These are phyloP conservation scores for Buphagus erythrorhynchus DNA, from an alignment of 2,797 vertebrate genomes.

Conservation along the genomic window DNA sequence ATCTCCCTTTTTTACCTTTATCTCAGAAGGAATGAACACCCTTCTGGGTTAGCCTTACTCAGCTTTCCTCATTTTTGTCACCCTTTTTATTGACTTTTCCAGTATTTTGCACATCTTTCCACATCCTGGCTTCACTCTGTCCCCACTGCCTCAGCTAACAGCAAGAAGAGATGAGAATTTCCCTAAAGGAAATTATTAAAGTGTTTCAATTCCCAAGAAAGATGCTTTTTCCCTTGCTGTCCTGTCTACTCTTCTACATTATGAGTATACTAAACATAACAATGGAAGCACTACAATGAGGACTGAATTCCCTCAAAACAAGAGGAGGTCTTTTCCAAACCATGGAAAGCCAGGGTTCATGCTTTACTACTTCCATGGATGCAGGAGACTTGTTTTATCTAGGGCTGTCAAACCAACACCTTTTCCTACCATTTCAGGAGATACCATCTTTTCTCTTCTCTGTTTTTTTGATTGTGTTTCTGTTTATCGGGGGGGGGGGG, in stretches of 20 bases:
- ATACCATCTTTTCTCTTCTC: background rate
- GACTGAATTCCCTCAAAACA: background rate
- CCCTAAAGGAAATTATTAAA: background rate
- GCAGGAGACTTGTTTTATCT: background rate
- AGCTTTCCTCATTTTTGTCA: background rate
- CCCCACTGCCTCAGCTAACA: background rate
- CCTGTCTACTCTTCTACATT: background rate
- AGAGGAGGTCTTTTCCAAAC: background rate
- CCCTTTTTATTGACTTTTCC: background rate
- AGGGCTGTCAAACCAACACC: background rate
- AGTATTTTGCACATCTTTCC: background rate
- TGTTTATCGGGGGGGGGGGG: accelerated
- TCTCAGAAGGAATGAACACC: background rate
- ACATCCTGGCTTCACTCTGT: background rate
- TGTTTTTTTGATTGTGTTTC: background rate
- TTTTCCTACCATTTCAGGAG: background rate
- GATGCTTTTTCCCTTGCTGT: background rate
- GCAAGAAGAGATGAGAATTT: background rate
- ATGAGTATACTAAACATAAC: background rate
- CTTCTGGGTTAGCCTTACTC: background rate
- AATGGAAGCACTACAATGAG: background rate
- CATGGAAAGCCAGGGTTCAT: background rate
- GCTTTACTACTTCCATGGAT: background rate
- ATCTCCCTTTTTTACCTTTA: background rate
- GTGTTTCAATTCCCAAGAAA: background rate